These are phyloP conservation scores for Cheilosia pagana DNA, from an alignment of 2,888 invertebrate species.

Conservation along the genomic window DNA sequence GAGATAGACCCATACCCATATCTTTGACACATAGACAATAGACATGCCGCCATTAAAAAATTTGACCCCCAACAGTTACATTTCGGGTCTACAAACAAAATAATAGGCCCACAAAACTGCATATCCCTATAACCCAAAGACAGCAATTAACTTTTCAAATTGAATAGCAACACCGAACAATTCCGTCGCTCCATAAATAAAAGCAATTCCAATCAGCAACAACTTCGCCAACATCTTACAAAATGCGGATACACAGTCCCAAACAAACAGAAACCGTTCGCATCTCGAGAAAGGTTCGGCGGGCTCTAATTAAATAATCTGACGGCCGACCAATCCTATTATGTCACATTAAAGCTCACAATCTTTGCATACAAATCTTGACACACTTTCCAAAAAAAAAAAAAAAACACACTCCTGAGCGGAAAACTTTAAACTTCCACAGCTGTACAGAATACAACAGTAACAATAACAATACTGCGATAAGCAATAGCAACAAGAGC, in stretches of 20 bases:
- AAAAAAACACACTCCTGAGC: not conserved
- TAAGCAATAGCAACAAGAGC: conserved; percentile 12
- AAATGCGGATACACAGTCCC: conserved; percentile 35
- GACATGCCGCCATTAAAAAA: too few species aligned
- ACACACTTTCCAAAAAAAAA: conserved; percentile 59
- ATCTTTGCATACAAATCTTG: conserved; percentile 65
- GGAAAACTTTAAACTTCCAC: conserved; percentile 25
- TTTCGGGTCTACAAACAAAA: not conserved
- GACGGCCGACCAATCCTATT: conserved; percentile 26
- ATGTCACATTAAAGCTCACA: conserved; percentile 40
- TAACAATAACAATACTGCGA: conserved; percentile 7
- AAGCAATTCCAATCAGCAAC: conserved; percentile 5
- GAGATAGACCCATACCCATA: too few species aligned
- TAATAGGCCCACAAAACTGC: not conserved
- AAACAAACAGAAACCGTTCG: conserved; percentile 1
- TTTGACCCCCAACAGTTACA: too few species aligned
- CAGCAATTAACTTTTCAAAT: not conserved
- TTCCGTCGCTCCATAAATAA: conserved; percentile 1
- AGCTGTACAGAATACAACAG: conserved; percentile 1
- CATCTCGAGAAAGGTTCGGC: conserved; percentile 22
- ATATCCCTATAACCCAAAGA: not conserved
- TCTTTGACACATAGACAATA: too few species aligned
- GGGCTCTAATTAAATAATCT: conserved; percentile 42
- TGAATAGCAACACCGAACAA: not conserved
- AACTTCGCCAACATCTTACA: conserved; percentile 22